These are phyloP conservation scores for Serranus cabrilla DNA, from an alignment of 2,797 vertebrate genomes.

Conservation along the genomic window DNA sequence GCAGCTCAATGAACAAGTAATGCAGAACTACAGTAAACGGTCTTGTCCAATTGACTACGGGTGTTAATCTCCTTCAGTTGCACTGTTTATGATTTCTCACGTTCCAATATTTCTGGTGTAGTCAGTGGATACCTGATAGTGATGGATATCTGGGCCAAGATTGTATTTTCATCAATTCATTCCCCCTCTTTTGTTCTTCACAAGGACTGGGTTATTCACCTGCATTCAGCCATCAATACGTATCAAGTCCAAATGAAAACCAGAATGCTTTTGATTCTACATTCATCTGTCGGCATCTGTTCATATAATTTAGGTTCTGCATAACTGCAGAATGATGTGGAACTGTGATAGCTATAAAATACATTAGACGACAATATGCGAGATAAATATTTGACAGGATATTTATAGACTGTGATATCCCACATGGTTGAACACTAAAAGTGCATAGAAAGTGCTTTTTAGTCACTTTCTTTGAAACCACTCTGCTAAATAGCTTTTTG, in stretches of 20 bases:
- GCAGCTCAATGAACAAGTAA: constrained; percentile 21
- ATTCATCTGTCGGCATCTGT: too few relatives aligned
- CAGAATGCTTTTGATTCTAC: too few relatives aligned
- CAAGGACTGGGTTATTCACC: too few relatives aligned
- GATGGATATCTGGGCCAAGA: too few relatives aligned
- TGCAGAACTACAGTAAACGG: constrained; percentile 1
- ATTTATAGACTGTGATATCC: constrained; percentile 9
- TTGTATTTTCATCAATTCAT: too few relatives aligned
- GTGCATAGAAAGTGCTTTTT: constrained; percentile 39
- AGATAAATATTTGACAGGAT: constrained; percentile 14
- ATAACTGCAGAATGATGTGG: not conserved
- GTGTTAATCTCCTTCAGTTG: not conserved
- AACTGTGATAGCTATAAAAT: constrained; percentile 12
- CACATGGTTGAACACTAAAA: constrained; percentile 9
- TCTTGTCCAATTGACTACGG: not conserved
- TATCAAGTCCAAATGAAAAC: too few relatives aligned
- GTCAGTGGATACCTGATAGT: too few relatives aligned
- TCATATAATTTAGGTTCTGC: not conserved
- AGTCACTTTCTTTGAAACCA: constrained; percentile 47
- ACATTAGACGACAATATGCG: not conserved
- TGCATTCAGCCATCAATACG: too few relatives aligned
- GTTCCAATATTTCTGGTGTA: too few relatives aligned
- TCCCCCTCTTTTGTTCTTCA: too few relatives aligned
- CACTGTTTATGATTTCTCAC: not conserved
- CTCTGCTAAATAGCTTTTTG: constrained; percentile 52